Conservation (phyloP, 2,113 vertebrate species). For the Corythaeola cristata region DNA sequence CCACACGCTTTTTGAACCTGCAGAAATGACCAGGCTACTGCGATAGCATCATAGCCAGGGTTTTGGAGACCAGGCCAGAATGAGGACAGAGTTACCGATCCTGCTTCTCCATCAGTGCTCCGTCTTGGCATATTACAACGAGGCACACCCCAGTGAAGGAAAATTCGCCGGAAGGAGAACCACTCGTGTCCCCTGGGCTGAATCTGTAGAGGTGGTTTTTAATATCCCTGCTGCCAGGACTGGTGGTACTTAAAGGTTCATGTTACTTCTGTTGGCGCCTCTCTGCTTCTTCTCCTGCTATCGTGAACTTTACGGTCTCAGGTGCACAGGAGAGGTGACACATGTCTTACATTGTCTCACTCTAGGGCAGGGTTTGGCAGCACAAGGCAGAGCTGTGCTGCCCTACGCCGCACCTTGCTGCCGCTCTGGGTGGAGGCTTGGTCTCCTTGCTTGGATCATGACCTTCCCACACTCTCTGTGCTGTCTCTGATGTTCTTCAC, state of each 20-base stretch:
- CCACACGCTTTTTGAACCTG: not conserved
- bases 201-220: not conserved
- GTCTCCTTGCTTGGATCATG: accelerated
- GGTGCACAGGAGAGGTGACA: not conserved
- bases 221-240: not conserved
- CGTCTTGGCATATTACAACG: not conserved
- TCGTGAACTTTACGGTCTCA: not conserved
- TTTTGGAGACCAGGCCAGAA: not conserved
- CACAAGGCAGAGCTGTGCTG: not conserved
- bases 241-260: not conserved
- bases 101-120: not conserved
- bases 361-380: not conserved
- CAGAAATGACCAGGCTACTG: not conserved
- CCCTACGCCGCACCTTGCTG: not conserved
- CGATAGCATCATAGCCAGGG: accelerated
- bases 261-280: not conserved
- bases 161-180: not conserved
- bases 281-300: not conserved
- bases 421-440: not conserved
- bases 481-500: not conserved
- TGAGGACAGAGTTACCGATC: not conserved
- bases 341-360: not conserved
- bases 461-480: not conserved
- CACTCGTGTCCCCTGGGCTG: not conserved
- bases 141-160: not conserved